Percentiles rank a stretch among this genome's conserved stretches.
These are phyloP conservation scores for Laupala kohalensis DNA, from an alignment of 1,140 invertebrate genomes.

Conservation along the genomic window DNA sequence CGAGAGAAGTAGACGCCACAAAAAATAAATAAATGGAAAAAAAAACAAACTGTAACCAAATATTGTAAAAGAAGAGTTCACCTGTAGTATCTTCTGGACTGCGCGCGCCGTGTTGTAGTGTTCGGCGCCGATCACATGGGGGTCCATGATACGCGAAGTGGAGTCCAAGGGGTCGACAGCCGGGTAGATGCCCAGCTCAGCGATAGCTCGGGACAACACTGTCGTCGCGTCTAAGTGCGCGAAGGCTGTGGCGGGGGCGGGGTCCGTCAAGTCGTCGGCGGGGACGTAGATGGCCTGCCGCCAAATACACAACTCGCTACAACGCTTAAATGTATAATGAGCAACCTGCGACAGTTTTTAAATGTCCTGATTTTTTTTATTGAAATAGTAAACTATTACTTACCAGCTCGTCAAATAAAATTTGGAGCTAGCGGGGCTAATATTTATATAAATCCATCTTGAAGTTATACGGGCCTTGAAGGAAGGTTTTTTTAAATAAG, in stretches of 20 bases:
- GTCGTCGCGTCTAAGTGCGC: slow-evolving; percentile 99
- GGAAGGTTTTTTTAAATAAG: no score
- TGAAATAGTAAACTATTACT: no score
- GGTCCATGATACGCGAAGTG: slow-evolving; percentile 96
- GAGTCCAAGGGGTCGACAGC: slow-evolving; percentile 98
- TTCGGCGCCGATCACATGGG: slow-evolving; percentile 88
- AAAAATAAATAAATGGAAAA: no score
- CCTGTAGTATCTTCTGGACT: slow-evolving; percentile 93
- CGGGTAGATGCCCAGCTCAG: slow-evolving; percentile 91
- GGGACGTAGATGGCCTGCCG: slow-evolving; percentile 87
- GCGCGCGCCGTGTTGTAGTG: slow-evolving; percentile 92
- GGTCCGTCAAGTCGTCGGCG: slow-evolving; percentile 97
- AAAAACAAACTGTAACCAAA: no score
- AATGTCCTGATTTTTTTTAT: no score
- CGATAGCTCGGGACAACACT: slow-evolving; percentile 95
- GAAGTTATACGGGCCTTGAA: no score
- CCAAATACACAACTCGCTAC: not conserved
- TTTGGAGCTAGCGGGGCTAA: no score
- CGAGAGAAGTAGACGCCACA: no score
- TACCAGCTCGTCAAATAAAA: no score
- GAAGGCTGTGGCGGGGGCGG: slow-evolving; percentile 95
- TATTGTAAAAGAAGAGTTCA: slow-evolving; percentile 16
- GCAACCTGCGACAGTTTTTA: no score
- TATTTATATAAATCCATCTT: no score
- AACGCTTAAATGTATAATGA: no score